These are phyloP conservation scores for Arrhopalites spinosus DNA, from an alignment of 2,888 invertebrate genomes.

Conservation along the genomic window DNA sequence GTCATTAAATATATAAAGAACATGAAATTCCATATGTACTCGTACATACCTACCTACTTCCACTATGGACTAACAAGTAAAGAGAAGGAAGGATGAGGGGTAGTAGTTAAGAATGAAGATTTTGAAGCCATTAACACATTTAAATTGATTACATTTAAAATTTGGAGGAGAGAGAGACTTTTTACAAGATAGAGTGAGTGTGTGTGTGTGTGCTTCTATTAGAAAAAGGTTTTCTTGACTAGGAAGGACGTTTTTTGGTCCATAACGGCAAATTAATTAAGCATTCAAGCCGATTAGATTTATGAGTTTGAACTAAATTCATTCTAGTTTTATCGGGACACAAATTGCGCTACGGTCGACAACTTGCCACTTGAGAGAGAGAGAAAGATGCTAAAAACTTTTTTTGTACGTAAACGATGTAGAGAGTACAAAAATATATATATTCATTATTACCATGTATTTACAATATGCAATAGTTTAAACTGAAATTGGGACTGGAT, in stretches of 20 bases:
- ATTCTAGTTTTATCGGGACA: slow-evolving; percentile 6
- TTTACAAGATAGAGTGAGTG: background rate
- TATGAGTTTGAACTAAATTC: slow-evolving; percentile 16
- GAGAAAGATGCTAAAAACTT: no score
- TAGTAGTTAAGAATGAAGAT: background rate
- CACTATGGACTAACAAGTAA: no score
- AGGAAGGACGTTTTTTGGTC: background rate
- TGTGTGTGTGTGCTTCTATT: background rate
- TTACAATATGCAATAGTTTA: no score
- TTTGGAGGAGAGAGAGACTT: background rate
- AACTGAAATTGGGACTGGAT: background rate
- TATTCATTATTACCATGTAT: no score
- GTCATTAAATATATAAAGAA: no score
- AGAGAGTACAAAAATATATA: background rate
- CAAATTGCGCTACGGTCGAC: background rate
- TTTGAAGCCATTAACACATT: slow-evolving; percentile 4
- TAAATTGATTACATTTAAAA: slow-evolving; percentile 4
- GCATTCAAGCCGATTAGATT: slow-evolving; percentile 21
- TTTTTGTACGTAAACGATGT: background rate
- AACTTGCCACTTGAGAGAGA: background rate
- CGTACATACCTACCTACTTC: no score
- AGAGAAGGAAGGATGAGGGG: no score
- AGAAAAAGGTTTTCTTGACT: no score
- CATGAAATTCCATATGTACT: no score
- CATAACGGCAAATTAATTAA: slow-evolving; percentile 17